Conservation (phyloP, 2,113 vertebrate genomes). For the Campylomormyrus tamandua region DNA sequence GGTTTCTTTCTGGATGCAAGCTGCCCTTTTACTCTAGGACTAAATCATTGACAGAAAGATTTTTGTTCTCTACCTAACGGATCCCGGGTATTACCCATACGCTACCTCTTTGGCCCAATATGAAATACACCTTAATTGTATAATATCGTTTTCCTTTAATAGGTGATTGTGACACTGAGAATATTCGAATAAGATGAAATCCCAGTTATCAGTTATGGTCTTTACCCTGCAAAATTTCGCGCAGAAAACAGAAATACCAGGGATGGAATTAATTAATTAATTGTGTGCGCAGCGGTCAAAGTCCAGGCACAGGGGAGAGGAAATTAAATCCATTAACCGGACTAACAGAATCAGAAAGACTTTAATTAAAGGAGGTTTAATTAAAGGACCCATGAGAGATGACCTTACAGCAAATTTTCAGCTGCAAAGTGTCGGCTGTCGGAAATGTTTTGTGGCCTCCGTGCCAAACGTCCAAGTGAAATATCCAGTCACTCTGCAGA, state of each 20-base stretch:
- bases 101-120: not conserved
- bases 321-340: slow-evolving; percentile 91
- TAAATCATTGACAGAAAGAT: not conserved
- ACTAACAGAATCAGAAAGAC: slow-evolving; percentile 79
- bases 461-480: not conserved
- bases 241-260: slow-evolving; percentile 47
- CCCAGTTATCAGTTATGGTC: slow-evolving; percentile 37
- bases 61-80: not conserved
- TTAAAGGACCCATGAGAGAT: slow-evolving; percentile 65
- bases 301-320: slow-evolving; percentile 54
- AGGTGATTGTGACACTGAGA: not conserved
- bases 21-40: not conserved
- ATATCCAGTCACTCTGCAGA: not conserved
- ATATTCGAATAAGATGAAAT: not conserved
- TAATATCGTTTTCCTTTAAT: slow-evolving; percentile 14
- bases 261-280: slow-evolving; percentile 65
- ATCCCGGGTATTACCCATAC: not conserved
- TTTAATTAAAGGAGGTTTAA: slow-evolving; percentile 97
- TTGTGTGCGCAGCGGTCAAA: slow-evolving; percentile 66
- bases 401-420: slow-evolving; percentile 2
- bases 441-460: not conserved
- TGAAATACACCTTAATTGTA: slow-evolving; percentile 15
- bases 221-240: slow-evolving; percentile 57
- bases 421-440: not conserved
- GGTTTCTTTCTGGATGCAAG: not conserved